phyloP scores from a whole-genome alignment of 1,140 invertebrate genomes.

The Calliopsis andreniformis region DNA sequence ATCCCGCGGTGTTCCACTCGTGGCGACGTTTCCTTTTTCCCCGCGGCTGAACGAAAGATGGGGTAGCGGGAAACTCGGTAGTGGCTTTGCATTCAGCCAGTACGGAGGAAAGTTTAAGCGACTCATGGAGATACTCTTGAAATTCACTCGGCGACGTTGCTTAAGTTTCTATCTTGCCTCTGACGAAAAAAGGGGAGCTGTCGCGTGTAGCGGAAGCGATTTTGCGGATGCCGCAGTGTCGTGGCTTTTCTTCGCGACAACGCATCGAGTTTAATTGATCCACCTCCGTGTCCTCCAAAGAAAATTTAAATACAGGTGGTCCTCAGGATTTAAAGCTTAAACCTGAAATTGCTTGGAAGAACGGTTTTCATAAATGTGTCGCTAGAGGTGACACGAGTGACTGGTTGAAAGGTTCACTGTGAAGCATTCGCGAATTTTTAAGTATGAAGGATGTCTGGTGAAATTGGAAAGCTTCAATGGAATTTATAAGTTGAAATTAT shows the following conservation, averaged over 20 bases:
- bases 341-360: too few relatives aligned
- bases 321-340: too few relatives aligned
- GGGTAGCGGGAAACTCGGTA: slow-evolving; percentile 25
- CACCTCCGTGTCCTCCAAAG: not conserved
- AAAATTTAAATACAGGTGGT: too few relatives aligned
- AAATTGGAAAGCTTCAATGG: not conserved
- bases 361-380: too few relatives aligned
- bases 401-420: not conserved
- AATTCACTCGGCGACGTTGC: slow-evolving; percentile 52
- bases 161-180: slow-evolving; percentile 52
- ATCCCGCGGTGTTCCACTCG: not conserved
- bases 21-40: not conserved
- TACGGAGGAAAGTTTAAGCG: slow-evolving; percentile 59
- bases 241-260: not conserved
- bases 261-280: slow-evolving; percentile 30
- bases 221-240: slow-evolving; percentile 5
- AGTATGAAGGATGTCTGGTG: too few relatives aligned
- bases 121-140: slow-evolving; percentile 57
- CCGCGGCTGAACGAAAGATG: not conserved
- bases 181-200: not conserved
- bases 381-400: not conserved
- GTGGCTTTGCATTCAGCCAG: slow-evolving; percentile 50
- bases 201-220: not conserved
- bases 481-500: not conserved
- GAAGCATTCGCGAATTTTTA: too few relatives aligned